Evolutionary conservation across 2,113 vertebrate species (phyloP), one percentile per base, ranked within the genome.

Genomic region (Progne subis): DNA sequence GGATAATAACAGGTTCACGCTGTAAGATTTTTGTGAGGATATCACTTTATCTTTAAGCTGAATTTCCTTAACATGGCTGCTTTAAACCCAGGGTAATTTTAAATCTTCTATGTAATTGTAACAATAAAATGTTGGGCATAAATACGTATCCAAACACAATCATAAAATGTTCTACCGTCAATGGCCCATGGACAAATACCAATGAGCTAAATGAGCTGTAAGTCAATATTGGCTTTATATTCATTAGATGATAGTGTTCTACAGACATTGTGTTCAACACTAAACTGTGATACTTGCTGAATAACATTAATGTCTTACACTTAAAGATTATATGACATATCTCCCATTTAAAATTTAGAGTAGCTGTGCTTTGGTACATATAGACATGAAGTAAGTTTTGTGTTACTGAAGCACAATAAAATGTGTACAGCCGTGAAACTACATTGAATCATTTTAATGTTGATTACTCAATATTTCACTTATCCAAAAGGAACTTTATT

Each of bases 211-310:
- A 63, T 87, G 68, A 88, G 16, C 25, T 82, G 14, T 88, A 52
- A 82, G 16, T 95, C 82, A 89, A 37, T 87, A 92, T 91, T 95
- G 85, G 52, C 55, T 92, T 97, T 94, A 74, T 81, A 72, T 44
- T 44, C 14, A 69, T 88, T 89, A 64, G 24, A 67, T 72, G 28
- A 92, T 64, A 89, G 56, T 18, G 52, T 88, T 78, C 83, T 46
- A 87, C 16, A 91, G 59, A 76, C 32, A 52, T 50, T 96, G 52
- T 69, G 67, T 28, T 67, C 12, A 83, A n/a, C 43, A 63, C 8
- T 69, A 77, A 90, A 46, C 29, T 85, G 34, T 92, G 19, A 72
- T 92, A 94, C 61, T 82, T 83, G 34, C 31, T 67, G 55, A 90
- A 47, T 44, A 18, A 67, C 31, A 72, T 43, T 79, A 81, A 78